Evolutionary conservation across 1,140 invertebrate species (phyloP), one percentile per base, ranked within the genome.

Genomic region (Cydia strobilella): DNA sequence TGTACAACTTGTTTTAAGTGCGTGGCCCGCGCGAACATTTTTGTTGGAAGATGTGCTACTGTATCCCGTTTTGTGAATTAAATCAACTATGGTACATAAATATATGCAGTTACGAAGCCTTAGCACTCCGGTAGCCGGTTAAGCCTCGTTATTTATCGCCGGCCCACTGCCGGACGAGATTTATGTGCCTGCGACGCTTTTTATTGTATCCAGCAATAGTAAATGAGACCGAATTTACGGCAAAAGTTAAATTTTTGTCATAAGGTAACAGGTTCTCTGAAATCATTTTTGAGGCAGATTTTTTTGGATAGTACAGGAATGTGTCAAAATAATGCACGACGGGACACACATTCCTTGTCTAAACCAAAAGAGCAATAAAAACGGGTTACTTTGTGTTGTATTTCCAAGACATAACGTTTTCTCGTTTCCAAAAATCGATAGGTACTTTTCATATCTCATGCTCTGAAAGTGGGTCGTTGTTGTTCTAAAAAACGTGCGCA

Each of bases 161-260:
- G 83, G 81, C 84, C 86, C 82, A 89, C 84, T 86, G 86, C 81
- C 85, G 86, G 81, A 78, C 31, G 73, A 84, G 89, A 90, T 90
- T 90, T 89, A 90, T 89, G 48, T 54, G 62, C 13, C 76, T 18
- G 73, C 75, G 76, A 76, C 65, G 27, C 23, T 76, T 79, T 80
- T 76, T 80, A 76, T 76, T 77, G 74, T 74, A 15, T 4, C 65
- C 18, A 54, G 45, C 27, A 62, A 25, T 59, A 69, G 65, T 69
- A 39, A 69, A 69, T 69, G 65, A 69, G 65, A 69, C 65, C 65
- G 65, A 69, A 35, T 35, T 35, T 31, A 69, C 7, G 31, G 7
- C 65, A 15, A 66, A 66, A 66, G 31, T 69, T 10, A 69, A 5
- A 69, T 18, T 66, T 69, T 31, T 69, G 65, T 69, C 65, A 69